Evolutionary conservation across 2,113 vertebrate genomes (phyloP), one percentile per base, ranked within the genome.

Genomic region (Suncus etruscus): DNA sequence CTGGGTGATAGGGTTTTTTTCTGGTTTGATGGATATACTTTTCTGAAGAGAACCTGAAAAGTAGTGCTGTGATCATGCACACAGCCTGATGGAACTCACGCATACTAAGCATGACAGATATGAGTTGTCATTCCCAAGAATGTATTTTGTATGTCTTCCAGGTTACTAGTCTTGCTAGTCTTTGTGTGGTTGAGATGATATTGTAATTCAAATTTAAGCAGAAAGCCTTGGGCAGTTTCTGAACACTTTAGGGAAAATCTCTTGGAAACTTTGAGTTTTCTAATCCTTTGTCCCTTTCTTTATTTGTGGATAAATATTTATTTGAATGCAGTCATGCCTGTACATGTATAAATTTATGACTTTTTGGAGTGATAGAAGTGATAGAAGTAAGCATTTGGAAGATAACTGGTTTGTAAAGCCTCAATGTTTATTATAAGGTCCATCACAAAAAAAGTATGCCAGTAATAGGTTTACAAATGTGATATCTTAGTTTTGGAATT

Each of bases 401-500:
- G 10, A 24, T 50, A 69, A 63, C 2, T 18, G 6, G 11, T 45
- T 31, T 47, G 11, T 9, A 75, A 58, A 73, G 24, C 3, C 63
- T 83, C 24, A n/a, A 18, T 16, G 61, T 16, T 73, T 73, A 77
- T 31, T 48, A 31, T 39, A 29, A 22, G 27, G 11, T 18, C 4
- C 77, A 79, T 45, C 20, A 27, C 1, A 51, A 48, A 84, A 54
- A 81, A 84, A 45, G 25, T 74, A 63, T 84, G 8, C 63, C n/a
- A 48, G 78, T 1, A 25, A 81, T 48, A 48, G 29, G 39, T 63
- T 29, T 68, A 29, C 24, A 31, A 32, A 25, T 29, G n/a, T 58
- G 18, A 70, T 20, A n/a, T n/a, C 39, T 70, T 70, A 11, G 45
- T 85, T 94, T 85, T 79, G 9, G 54, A 78, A 94, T 87, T 85